Evolutionary conservation across 2,113 vertebrate genomes (phyloP).

Genomic region (Xiphophorus maculatus): DNA sequence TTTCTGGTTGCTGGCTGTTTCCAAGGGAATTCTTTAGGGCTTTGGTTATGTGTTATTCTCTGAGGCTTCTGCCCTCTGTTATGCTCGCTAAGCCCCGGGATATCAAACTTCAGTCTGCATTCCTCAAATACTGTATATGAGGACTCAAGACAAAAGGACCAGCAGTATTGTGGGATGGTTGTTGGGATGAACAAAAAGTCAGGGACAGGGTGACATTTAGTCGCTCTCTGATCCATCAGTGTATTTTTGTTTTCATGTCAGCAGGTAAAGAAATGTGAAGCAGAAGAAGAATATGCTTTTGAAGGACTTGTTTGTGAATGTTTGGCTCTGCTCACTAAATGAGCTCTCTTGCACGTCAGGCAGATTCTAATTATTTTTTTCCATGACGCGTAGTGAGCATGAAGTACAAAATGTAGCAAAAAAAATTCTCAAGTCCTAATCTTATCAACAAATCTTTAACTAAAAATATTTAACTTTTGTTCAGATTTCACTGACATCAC

Average conservation of each 20-base stretch:
- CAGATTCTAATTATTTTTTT: conserved; percentile 8
- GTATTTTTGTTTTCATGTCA: conserved; percentile 42
- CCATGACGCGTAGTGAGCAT: conserved; percentile 8
- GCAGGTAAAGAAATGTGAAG: conserved; percentile 2
- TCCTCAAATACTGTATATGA: conserved; percentile 71
- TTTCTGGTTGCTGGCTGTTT: conserved; percentile 62
- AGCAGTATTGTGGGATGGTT: conserved; percentile 51
- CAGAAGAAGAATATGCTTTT: conserved; percentile 9
- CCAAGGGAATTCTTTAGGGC: conserved; percentile 73
- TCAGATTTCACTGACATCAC: not conserved
- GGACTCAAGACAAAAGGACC: conserved; percentile 47
- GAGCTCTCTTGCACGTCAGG: conserved; percentile 15
- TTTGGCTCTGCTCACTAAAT: conserved; percentile 13
- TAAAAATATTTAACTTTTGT: not conserved
- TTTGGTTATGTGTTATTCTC: conserved; percentile 71
- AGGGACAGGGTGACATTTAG: conserved; percentile 37
- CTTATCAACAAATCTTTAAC: not conserved
- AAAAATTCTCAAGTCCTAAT: not conserved
- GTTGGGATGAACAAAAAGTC: conserved; percentile 49
- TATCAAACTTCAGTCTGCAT: conserved; percentile 71
- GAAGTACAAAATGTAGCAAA: not conserved
- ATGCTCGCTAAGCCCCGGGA: conserved; percentile 51
- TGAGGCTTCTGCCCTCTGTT: conserved; percentile 73
- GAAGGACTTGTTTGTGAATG: conserved; percentile 33
- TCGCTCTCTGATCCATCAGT: not conserved